Conservation (phyloP, 2,113 vertebrate species). For the Leptocoma aspasia region DNA sequence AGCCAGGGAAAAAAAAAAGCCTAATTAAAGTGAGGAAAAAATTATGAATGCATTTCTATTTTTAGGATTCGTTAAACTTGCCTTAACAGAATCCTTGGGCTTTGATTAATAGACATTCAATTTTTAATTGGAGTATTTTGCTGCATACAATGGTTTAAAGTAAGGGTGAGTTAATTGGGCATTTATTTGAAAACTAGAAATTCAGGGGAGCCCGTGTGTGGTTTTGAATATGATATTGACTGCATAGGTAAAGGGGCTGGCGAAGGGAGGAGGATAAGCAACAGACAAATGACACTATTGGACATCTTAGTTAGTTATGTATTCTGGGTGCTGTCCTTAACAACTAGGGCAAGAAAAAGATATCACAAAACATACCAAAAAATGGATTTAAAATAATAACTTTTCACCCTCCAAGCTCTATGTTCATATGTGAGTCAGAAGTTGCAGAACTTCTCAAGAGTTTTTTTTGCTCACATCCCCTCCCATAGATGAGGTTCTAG, state of each 20-base stretch:
- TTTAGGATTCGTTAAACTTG: constrained; percentile 14
- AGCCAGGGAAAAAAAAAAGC: neutral
- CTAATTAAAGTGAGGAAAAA: constrained; percentile 51
- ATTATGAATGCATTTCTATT: constrained; percentile 57
- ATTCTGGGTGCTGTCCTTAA: neutral
- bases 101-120: constrained; percentile 27
- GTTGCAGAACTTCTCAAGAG: neutral
- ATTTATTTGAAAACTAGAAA: constrained; percentile 2
- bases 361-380: neutral
- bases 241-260: neutral
- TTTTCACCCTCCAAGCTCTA: neutral
- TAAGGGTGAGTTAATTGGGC: neutral
- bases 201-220: neutral
- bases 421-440: neutral
- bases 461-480: neutral
- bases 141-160: neutral
- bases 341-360: neutral
- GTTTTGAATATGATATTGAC: neutral
- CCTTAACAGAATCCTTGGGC: constrained; percentile 24
- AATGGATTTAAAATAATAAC: neutral
- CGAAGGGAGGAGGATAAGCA: neutral
- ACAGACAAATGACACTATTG: neutral
- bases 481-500: neutral
- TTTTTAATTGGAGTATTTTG: constrained; percentile 34
- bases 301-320: neutral